Percentiles rank a stretch among this genome's conserved stretches.
Conservation (phyloP, 2,888 invertebrate species). For the Mesorhabditis belari region DNA sequence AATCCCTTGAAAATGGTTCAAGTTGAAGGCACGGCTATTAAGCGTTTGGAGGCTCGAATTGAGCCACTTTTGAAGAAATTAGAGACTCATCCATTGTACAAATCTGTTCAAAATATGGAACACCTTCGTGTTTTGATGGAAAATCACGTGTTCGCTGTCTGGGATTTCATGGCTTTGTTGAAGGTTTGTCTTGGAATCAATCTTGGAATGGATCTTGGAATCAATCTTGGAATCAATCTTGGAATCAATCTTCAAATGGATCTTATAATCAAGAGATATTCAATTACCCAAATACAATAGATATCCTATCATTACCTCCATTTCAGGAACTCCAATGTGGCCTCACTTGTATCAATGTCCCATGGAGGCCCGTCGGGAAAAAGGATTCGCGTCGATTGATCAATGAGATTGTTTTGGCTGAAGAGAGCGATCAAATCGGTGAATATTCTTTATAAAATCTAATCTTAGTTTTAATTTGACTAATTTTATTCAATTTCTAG, state of each 20-base stretch:
- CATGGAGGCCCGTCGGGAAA: constrained; percentile 13
- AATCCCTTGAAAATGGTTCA: no score
- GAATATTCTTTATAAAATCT: no score
- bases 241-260: no score
- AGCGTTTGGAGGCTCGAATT: no score
- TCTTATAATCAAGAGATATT: no score
- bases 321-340: constrained; percentile 10
- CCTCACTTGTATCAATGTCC: constrained; percentile 12
- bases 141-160: constrained; percentile 17
- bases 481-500: no score
- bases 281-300: no score
- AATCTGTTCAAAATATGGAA: constrained; percentile 11
- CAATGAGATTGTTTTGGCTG: constrained; percentile 19
- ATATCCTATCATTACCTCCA: no score
- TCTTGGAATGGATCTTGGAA: neutral
- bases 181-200: constrained; percentile 2
- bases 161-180: constrained; percentile 20
- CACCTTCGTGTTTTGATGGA: constrained; percentile 18
- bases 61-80: no score
- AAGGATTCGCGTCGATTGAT: constrained; percentile 9
- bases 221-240: neutral
- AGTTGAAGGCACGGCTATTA: no score
- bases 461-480: no score
- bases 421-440: constrained; percentile 8
- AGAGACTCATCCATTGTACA: constrained; percentile 14